Evolutionary conservation across 2,888 invertebrate genomes (phyloP).

Genomic region (Eremobia ochroleuca): DNA sequence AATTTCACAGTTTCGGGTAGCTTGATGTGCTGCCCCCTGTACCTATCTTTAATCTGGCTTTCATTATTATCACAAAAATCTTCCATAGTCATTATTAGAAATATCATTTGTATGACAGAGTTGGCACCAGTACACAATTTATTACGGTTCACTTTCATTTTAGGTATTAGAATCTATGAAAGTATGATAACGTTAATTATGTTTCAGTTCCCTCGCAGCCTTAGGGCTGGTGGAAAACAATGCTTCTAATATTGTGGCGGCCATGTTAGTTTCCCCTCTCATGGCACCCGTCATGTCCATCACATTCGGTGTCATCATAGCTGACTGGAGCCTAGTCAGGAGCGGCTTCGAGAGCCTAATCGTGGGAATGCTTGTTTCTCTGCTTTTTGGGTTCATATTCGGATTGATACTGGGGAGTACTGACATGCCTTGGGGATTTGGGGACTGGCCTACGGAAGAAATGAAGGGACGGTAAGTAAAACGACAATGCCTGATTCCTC

Average conservation of each 20-base stretch:
- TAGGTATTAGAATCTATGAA: neutral
- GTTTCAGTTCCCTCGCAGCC: constrained; percentile 94
- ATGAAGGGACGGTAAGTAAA: constrained; percentile 93
- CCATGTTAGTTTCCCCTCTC: constrained; percentile 94
- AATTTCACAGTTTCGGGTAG: no score
- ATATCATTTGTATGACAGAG: neutral
- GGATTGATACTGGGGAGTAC: constrained; percentile 94
- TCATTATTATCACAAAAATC: neutral
- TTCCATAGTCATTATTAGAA: neutral
- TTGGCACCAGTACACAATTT: neutral
- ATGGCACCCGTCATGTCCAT: constrained; percentile 97
- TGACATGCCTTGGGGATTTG: constrained; percentile 94
- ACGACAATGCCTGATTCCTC: neutral
- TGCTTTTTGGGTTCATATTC: constrained; percentile 95
- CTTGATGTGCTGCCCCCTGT: no score
- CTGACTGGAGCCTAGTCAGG: constrained; percentile 93
- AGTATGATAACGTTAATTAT: neutral
- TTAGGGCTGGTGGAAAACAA: constrained; percentile 96
- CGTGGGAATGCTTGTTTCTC: constrained; percentile 94
- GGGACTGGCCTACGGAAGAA: constrained; percentile 95
- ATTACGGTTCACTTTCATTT: neutral
- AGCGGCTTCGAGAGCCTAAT: constrained; percentile 93
- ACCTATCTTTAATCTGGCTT: neutral
- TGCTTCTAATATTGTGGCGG: constrained; percentile 95
- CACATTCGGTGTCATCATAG: constrained; percentile 95